Conservation (phyloP, 2,797 vertebrate genomes). For the Girardinus metallicus region DNA sequence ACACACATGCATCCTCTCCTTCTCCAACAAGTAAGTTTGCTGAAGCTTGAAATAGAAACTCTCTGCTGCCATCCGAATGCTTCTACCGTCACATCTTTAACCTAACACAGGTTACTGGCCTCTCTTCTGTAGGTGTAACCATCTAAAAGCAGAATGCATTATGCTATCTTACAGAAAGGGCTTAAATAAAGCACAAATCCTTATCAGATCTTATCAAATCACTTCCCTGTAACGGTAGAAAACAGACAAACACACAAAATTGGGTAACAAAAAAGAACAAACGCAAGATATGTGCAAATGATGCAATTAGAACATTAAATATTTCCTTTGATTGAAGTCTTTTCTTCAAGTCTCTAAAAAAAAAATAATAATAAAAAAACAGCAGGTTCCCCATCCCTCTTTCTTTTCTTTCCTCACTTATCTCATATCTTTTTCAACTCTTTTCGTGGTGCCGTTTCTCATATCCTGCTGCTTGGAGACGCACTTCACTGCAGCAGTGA, state of each 20-base stretch:
- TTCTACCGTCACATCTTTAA: constrained; percentile 14
- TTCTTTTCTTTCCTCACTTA: constrained; percentile 7
- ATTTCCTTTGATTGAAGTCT: constrained; percentile 21
- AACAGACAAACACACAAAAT: constrained; percentile 45
- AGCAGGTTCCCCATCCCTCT: constrained; percentile 11
- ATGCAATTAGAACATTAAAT: constrained; percentile 18
- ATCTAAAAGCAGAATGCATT: neutral
- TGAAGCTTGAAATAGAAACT: constrained; percentile 31
- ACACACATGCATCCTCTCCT: constrained; percentile 2
- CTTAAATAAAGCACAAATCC: constrained; percentile 24
- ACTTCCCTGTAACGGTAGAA: constrained; percentile 43
- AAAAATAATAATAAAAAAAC: neutral
- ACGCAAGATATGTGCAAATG: neutral
- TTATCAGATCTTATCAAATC: constrained; percentile 50
- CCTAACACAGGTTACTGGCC: neutral
- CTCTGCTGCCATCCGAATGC: constrained; percentile 16
- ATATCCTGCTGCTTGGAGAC: constrained; percentile 54
- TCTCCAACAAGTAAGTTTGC: constrained; percentile 25
- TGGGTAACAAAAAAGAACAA: neutral
- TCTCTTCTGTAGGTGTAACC: neutral
- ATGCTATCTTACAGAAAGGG: neutral
- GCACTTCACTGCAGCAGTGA: constrained; percentile 41
- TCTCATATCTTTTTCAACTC: constrained; percentile 48
- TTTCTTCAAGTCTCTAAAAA: constrained; percentile 4
- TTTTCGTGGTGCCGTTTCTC: constrained; percentile 48